These are phyloP conservation scores for Paramormyrops kingsleyae DNA, from an alignment of 2,113 vertebrate genomes.

Conservation along the genomic window DNA sequence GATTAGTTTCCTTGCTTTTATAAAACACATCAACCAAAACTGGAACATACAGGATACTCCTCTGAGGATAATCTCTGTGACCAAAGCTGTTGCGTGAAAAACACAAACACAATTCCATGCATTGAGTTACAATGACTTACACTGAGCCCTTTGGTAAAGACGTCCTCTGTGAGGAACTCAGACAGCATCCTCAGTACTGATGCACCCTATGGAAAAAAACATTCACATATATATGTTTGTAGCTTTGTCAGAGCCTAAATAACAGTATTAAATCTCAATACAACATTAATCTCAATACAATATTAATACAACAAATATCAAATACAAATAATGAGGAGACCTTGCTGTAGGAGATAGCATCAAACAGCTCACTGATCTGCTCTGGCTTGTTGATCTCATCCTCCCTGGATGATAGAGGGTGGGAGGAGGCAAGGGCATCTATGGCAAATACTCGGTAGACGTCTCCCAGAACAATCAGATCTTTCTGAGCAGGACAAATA, in stretches of 20 bases:
- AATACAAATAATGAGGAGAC: slow-evolving; percentile 43
- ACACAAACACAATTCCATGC: not conserved
- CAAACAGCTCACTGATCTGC: slow-evolving; percentile 86
- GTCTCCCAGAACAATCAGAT: slow-evolving; percentile 76
- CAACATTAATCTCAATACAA: not conserved
- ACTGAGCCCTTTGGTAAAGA: slow-evolving; percentile 71
- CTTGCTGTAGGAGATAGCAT: slow-evolving; percentile 90
- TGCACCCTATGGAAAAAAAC: slow-evolving; percentile 61
- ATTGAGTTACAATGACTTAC: slow-evolving; percentile 52
- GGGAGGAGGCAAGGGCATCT: slow-evolving; percentile 77
- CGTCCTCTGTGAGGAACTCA: slow-evolving; percentile 65
- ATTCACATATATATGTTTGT: not conserved
- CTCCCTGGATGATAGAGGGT: slow-evolving; percentile 74
- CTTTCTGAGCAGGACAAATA: slow-evolving; percentile 60
- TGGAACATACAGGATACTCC: not conserved
- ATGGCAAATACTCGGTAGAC: slow-evolving; percentile 73
- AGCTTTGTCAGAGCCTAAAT: not conserved
- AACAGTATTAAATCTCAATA: not conserved
- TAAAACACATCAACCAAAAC: not conserved
- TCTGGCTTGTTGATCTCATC: slow-evolving; percentile 72
- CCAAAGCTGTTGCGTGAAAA: not conserved
- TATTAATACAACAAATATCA: not conserved
- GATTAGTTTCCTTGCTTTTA: not conserved
- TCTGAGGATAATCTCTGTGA: not conserved
- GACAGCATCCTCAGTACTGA: slow-evolving; percentile 92